Evolutionary conservation across 2,113 vertebrate species (phyloP), one percentile per base, ranked within the genome.

Genomic region (Carassius auratus): DNA sequence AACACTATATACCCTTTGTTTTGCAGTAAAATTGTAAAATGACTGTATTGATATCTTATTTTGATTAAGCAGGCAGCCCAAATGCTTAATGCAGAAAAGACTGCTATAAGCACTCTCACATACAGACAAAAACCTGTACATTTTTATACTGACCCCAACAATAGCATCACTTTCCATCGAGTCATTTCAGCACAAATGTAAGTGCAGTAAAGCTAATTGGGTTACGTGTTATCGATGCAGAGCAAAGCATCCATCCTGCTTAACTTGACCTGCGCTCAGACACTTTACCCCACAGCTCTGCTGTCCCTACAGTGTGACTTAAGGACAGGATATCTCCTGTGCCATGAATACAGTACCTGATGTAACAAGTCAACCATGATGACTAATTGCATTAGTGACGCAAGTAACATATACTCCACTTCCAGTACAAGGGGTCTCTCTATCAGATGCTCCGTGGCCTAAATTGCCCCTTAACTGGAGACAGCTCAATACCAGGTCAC

Each of bases 341-440:
- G 45, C 84, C 62, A 78, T 75, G 82, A 87, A 81, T 30, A 69
- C 61, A 85, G 50, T 26, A 23, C 33, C 83, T 78, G 12, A 64
- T 62, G 81, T 78, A 73, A 71, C 79, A 74, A 86, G 82, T 74
- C 74, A 74, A 81, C 66, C 87, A 88, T 64, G 84, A 38, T 84
- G 59, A 83, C 76, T 87, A 85, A 85, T 85, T 87, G 78, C 86
- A 87, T 87, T 87, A 85, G 86, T 57, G 45, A 84, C 45, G 36
- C 23, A 87, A 61, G 86, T 87, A 87, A 85, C 78, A 85, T 82
- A 82, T 85, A 81, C 83, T 74, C 33, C 62, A 79, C 62, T 82
- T 82, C 83, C 86, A 85, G 83, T 61, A 83, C 86, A 85, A 87
- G 76, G 62, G 77, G 73, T 68, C 83, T 45, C 42, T 85, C 84